Evolutionary conservation across 2,888 invertebrate species (phyloP), one percentile per base, ranked within the genome.

Genomic region (Willowsia nigromaculata): DNA sequence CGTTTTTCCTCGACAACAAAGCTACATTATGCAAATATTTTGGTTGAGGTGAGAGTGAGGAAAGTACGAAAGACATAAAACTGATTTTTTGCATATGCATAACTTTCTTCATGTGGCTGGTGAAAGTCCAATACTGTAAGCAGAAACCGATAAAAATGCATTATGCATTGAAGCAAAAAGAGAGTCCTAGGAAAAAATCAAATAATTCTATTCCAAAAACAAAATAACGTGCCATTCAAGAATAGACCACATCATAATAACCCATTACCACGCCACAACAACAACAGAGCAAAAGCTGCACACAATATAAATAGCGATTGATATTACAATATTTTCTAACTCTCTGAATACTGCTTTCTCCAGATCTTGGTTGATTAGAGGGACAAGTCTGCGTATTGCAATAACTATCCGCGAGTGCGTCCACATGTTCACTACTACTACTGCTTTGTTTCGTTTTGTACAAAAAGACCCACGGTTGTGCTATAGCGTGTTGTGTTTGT

Each of bases 211-310:
- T n/a, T 74, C n/a, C 74, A 27, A 74, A 74, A 25, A 74, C 40
- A 30, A 71, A 71, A 15, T 1, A 40, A n/a, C 6, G n/a, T 40
- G 68, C 68, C 68, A 40, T 37, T 40, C 68, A 68, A 40, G 22
- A n/a, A n/a, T 1, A 30, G 13, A 47, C 22, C 47, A 25, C 47
- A 50, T 15, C 27, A 74, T 13, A 74, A 47, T 25, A n/a, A n/a
- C n/a, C 74, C 47, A 74, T 47, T 74, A 50, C 74, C 43, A 18
- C 65, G 25, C 27, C 47, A 50, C 74, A 43, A 37, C 65, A 37
- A 68, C 65, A 27, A 65, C 30, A 33, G n/a, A 18, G 33, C 37
- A 30, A 25, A 27, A 62, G 25, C 11, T 30, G 27, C 4, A 9
- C 27, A n/a, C 62, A 30, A 22, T 18, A 18, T 13, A 13, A 18